Evolutionary conservation across 1,140 invertebrate genomes (phyloP).

Genomic region (Lanistes nyassanus): DNA sequence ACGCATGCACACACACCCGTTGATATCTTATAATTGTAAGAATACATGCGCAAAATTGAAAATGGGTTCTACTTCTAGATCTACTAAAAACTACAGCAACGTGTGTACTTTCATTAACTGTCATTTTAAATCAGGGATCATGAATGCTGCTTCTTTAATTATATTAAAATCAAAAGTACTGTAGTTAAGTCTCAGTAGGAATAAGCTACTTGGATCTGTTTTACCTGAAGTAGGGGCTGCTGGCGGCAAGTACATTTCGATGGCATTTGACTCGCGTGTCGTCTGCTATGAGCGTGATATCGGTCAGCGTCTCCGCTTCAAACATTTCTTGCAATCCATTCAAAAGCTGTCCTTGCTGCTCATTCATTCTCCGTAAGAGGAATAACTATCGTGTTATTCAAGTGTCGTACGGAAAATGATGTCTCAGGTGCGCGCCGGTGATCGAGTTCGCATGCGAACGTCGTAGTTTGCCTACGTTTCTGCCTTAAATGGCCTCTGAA

Average conservation of each 20-base stretch:
- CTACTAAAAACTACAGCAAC: neutral
- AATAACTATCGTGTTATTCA: too few species aligned
- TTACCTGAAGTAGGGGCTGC: constrained; percentile 74
- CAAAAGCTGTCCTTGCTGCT: constrained; percentile 81
- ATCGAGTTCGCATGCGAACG: too few species aligned
- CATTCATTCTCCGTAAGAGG: constrained; percentile 25
- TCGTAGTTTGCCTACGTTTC: too few species aligned
- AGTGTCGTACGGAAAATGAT: too few species aligned
- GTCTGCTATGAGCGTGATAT: constrained; percentile 46
- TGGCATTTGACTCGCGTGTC: constrained; percentile 44
- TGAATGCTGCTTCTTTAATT: too few species aligned
- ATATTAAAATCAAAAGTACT: neutral
- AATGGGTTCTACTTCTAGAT: neutral
- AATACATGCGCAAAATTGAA: neutral
- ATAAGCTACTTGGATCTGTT: neutral
- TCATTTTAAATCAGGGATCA: too few species aligned
- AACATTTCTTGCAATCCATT: constrained; percentile 88
- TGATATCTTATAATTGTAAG: neutral
- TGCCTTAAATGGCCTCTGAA: too few species aligned
- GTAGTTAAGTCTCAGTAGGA: neutral
- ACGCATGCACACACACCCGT: constrained; percentile 6
- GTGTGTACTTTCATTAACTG: too few species aligned
- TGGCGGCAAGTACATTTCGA: constrained; percentile 52
- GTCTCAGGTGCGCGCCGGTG: too few species aligned
- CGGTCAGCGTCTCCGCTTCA: constrained; percentile 84